Evolutionary conservation across 1,140 invertebrate genomes (phyloP), one percentile per base, ranked within the genome.

Genomic region (Limonius californicus): DNA sequence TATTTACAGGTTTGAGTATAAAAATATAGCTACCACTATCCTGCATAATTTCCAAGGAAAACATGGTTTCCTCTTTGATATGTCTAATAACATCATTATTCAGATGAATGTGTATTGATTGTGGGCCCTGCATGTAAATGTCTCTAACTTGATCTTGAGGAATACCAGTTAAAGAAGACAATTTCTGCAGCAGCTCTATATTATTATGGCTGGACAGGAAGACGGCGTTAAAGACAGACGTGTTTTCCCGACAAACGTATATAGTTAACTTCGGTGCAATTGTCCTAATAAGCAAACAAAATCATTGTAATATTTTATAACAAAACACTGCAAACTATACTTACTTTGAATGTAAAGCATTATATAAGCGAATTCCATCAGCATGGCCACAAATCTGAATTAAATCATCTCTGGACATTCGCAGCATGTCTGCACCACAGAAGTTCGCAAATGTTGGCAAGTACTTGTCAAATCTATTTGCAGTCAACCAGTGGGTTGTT

Each of bases 331-430:
- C n/a, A n/a, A n/a, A n/a, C n/a, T n/a, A 39, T 59, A 83, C 84
- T 85, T 74, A 87, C 82, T 87, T 89, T 54, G 85, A 81, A 64
- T 95, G 92, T 43, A 98, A 78, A 43, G 90, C 88, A 79, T 97
- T 97, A 77, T 87, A 95, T 32, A 98, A 82, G 68, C 94, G 83
- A 57, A 98, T 95, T 11, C 89, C 89, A 77, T 97, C 94, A 55
- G 92, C 89, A 32, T 96, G 78, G 0, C 94, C 94, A 76, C 94
- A 96, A 55, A 98, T 95, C 79, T 97, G 91, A 54, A 97, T 92
- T 11, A 97, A 80, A 79, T 98, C 94, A 64, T 95, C 91, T 53
- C 92, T 84, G 1, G 89, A 89, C 65, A 97, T 79, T 61, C 92
- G 83, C 57, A 97, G 77, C 66, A 97, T 83, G 80, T 97, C 95